A percentile compares a stretch with the other conserved stretches of the same genome.
These are phyloP conservation scores for Eulacestoma nigropectus DNA, from an alignment of 2,113 vertebrate genomes.

Conservation along the genomic window DNA sequence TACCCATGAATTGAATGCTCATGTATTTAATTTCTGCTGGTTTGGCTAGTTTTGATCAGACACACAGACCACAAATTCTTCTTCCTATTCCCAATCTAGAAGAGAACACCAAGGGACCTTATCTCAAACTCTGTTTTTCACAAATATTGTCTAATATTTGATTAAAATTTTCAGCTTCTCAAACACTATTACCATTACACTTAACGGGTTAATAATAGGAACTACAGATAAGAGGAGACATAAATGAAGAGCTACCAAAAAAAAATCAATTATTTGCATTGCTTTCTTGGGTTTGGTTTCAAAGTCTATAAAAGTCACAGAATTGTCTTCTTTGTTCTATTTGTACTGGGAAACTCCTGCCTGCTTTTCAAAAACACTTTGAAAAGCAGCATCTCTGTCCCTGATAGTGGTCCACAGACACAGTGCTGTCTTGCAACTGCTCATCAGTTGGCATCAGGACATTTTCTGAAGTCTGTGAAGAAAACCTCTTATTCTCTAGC, in stretches of 20 bases:
- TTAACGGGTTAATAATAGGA: background rate
- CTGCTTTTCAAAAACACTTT: background rate
- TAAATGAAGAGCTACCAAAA: background rate
- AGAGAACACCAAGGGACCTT: background rate
- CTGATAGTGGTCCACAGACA: background rate
- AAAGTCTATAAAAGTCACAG: background rate
- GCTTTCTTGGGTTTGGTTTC: background rate
- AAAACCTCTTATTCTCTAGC: background rate
- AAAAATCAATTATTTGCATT: background rate
- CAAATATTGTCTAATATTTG: background rate
- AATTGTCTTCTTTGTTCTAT: background rate
- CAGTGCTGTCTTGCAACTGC: background rate
- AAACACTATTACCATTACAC: background rate
- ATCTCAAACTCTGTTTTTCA: background rate
- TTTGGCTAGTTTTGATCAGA: background rate
- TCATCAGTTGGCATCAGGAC: background rate
- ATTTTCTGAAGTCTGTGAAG: background rate
- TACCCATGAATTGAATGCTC: background rate
- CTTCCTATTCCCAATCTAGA: background rate
- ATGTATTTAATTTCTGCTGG: background rate
- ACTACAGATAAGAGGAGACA: background rate
- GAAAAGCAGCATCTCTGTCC: background rate
- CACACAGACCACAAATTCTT: background rate
- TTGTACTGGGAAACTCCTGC: background rate
- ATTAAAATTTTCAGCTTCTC: background rate